These are phyloP conservation scores for Pangasius djambal DNA, from an alignment of 2,797 vertebrate species.

Conservation along the genomic window DNA sequence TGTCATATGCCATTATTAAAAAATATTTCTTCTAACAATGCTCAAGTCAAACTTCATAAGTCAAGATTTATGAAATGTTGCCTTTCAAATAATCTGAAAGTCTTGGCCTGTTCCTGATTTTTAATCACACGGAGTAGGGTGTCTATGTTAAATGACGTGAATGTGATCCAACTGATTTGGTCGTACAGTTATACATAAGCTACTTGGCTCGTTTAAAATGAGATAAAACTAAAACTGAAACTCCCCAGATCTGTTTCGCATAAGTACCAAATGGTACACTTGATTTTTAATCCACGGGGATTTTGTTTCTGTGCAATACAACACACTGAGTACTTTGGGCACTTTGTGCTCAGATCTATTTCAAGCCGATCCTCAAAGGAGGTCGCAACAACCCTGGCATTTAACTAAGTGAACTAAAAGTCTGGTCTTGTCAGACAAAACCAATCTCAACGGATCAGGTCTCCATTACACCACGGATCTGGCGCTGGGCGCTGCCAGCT, in stretches of 20 bases:
- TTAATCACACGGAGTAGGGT: neutral
- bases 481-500: conserved; percentile 14
- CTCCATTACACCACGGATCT: conserved; percentile 25
- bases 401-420: conserved; percentile 35
- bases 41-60: conserved; percentile 13
- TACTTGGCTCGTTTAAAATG: neutral
- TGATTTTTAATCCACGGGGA: conserved; percentile 8
- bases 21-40: conserved; percentile 14
- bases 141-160: conserved; percentile 5
- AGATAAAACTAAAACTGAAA: neutral
- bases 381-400: conserved; percentile 32
- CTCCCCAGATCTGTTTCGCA: neutral
- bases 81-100: conserved; percentile 13
- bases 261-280: neutral
- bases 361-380: conserved; percentile 34
- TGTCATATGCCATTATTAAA: neutral
- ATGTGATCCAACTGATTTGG: neutral
- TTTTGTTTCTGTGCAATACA: conserved; percentile 19
- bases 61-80: neutral
- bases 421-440: conserved; percentile 34
- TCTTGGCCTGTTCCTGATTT: neutral
- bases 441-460: conserved; percentile 25
- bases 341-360: conserved; percentile 25
- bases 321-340: conserved; percentile 19
- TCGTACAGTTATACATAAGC: neutral